Conservation (phyloP, 2,113 vertebrate species). For the Corythaeola cristata region DNA sequence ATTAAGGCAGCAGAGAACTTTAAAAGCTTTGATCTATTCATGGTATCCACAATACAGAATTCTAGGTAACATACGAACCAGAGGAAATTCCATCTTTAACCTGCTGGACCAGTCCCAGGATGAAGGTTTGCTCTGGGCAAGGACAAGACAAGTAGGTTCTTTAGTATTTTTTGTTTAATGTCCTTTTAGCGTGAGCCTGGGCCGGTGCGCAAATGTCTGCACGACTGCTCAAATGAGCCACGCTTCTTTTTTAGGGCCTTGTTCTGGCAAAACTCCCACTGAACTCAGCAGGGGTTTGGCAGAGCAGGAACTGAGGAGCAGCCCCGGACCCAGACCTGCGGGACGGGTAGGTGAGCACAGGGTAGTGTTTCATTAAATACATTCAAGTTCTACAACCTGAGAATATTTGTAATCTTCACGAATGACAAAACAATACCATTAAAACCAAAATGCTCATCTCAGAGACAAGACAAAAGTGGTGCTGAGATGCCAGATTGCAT, state of each 20-base stretch:
- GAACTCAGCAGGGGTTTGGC: background rate
- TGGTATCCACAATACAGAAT: background rate
- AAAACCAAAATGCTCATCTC: conserved; percentile 3
- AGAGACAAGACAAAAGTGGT: background rate
- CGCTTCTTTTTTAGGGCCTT: background rate
- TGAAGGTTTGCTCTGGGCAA: conserved; percentile 14
- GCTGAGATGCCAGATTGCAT: conserved; percentile 30
- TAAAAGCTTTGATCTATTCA: background rate
- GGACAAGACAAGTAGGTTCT: background rate
- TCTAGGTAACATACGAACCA: background rate
- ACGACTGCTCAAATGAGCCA: background rate
- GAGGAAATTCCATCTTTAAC: background rate
- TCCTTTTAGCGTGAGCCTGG: background rate
- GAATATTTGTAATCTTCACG: background rate
- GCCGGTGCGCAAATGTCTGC: conserved; percentile 3
- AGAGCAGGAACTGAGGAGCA: background rate
- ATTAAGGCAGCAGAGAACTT: conserved; percentile 14
- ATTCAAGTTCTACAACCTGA: background rate
- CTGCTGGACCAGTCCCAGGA: background rate
- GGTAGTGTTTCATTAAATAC: background rate
- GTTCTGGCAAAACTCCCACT: conserved; percentile 23
- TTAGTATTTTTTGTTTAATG: conserved; percentile 1
- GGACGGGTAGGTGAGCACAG: background rate
- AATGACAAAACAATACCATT: background rate
- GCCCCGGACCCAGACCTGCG: background rate